Percentiles rank a stretch among this genome's conserved stretches.
Conservation (phyloP, 2,797 vertebrate species). For the Gallinago stenura region DNA sequence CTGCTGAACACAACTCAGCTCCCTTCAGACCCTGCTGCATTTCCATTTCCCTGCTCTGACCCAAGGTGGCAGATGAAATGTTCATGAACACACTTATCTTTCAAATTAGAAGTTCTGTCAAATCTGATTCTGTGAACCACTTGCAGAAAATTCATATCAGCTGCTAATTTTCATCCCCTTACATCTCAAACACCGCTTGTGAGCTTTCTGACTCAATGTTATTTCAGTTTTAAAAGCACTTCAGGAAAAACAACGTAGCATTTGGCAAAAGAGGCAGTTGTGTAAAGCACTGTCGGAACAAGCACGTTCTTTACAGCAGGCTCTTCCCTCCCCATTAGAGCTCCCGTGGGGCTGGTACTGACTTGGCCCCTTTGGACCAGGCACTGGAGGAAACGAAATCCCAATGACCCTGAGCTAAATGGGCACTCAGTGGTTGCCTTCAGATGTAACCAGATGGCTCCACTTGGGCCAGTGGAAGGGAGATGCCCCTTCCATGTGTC, state of each 20-base stretch:
- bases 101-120: background rate
- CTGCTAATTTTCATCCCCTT: conserved; percentile 34
- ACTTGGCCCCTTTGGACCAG: background rate
- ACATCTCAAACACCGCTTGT: background rate
- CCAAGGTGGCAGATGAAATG: background rate
- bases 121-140: background rate
- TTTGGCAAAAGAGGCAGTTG: background rate
- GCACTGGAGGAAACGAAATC: background rate
- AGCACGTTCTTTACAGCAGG: background rate
- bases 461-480: background rate
- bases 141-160: background rate
- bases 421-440: background rate
- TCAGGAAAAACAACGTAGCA: background rate
- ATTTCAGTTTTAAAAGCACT: conserved; percentile 44
- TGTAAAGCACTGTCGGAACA: background rate
- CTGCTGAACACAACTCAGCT: background rate
- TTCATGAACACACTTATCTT: background rate
- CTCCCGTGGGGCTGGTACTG: background rate
- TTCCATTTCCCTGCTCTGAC: background rate
- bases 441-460: background rate
- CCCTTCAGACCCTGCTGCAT: background rate
- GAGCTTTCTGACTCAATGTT: background rate
- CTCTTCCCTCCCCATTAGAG: background rate
- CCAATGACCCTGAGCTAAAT: background rate
- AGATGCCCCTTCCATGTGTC: background rate